phyloP scores from a whole-genome alignment of 1,140 invertebrate species.

The Bombus superbus region DNA sequence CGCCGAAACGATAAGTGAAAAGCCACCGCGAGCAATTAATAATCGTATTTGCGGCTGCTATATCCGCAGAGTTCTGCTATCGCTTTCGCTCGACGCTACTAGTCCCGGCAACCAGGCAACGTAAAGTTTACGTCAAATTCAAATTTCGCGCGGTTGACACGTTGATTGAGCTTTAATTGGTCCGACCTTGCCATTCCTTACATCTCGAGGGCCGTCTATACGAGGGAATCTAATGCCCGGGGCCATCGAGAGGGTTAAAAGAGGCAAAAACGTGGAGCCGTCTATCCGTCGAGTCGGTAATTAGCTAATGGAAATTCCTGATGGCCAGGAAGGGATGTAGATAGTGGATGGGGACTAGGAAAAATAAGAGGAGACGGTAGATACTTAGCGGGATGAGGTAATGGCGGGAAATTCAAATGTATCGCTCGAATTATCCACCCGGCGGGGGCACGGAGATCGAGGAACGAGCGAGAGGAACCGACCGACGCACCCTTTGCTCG shows the following conservation, averaged over 20 bases:
- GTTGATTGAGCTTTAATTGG: constrained; percentile 10
- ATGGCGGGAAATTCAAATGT: constrained; percentile 81
- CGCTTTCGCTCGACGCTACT: neutral
- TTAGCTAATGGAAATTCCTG: constrained; percentile 81
- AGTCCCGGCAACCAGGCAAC: too few relatives aligned
- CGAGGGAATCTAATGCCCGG: constrained; percentile 7
- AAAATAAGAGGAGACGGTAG: neutral
- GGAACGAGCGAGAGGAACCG: constrained; percentile 1
- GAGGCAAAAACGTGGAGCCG: constrained; percentile 42
- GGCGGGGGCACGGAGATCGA: constrained; percentile 36
- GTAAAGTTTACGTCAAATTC: neutral
- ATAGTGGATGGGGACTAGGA: neutral
- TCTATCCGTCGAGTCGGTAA: constrained; percentile 70
- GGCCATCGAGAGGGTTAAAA: constrained; percentile 14
- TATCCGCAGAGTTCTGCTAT: neutral
- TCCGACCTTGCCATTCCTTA: neutral
- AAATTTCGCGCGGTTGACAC: neutral
- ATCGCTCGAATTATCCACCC: constrained; percentile 78
- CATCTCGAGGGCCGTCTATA: neutral
- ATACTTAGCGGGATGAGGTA: constrained; percentile 53
- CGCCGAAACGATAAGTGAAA: neutral
- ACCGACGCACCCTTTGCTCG: constrained; percentile 71
- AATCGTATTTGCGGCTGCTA: neutral
- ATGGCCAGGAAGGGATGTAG: constrained; percentile 43
- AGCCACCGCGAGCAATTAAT: constrained; percentile 44